Evolutionary conservation across 2,888 invertebrate species (phyloP).

Genomic region (Alentia gelatinosa): DNA sequence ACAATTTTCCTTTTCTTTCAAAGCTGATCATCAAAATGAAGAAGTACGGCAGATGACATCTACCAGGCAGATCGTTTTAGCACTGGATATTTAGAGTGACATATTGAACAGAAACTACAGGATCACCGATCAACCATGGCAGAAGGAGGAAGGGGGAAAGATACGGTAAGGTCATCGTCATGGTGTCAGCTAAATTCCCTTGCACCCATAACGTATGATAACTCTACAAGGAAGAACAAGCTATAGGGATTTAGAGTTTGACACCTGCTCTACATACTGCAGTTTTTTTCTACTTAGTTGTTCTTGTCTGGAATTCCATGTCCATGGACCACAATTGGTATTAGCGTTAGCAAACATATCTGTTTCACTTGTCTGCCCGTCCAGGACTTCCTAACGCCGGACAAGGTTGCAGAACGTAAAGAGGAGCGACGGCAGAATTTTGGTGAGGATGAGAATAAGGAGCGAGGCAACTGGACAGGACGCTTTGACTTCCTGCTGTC

Average conservation of each 20-base stretch:
- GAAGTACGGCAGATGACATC: neutral
- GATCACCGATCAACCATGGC: neutral
- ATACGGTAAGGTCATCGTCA: neutral
- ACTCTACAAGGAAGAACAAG: too few relatives aligned
- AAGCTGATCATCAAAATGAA: neutral
- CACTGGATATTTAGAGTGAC: neutral
- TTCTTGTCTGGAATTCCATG: too few relatives aligned
- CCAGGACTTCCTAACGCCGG: conserved; percentile 30
- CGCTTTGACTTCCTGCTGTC: conserved; percentile 82
- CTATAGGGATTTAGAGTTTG: too few relatives aligned
- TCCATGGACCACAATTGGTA: too few relatives aligned
- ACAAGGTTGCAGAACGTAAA: conserved; percentile 26
- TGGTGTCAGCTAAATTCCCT: neutral
- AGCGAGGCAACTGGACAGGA: conserved; percentile 82
- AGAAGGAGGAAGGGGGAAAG: neutral
- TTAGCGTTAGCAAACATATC: too few relatives aligned
- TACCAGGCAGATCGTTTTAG: neutral
- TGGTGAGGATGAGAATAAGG: conserved; percentile 80
- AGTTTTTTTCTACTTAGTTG: too few relatives aligned
- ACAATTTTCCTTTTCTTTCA: too few relatives aligned
- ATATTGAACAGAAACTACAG: neutral
- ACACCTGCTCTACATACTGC: too few relatives aligned
- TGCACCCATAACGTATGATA: too few relatives aligned
- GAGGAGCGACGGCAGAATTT: conserved; percentile 25
- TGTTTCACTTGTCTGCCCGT: too few relatives aligned